phyloP scores from a whole-genome alignment of 23 tunicate species.

The Trididemnum clinides region DNA sequence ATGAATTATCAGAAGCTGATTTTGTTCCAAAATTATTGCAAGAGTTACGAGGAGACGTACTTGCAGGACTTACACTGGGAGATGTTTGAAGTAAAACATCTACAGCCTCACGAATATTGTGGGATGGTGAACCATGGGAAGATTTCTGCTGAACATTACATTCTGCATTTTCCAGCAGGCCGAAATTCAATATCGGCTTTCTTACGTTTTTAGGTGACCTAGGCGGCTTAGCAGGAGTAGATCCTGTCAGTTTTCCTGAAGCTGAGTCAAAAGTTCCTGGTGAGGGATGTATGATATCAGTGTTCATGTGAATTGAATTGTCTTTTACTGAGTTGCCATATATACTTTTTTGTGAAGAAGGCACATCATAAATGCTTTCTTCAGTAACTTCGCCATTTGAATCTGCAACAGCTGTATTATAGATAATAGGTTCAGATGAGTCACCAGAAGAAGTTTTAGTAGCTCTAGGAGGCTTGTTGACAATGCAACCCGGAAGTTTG shows the following conservation, averaged over 20 bases:
- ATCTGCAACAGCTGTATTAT: no score
- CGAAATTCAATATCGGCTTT: not conserved
- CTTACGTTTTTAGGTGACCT: conserved; percentile 24
- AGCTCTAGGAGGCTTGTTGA: conserved; percentile 42
- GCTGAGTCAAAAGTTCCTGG: no score
- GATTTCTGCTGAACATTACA: not conserved
- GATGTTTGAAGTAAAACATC: not conserved
- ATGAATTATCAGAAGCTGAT: not conserved
- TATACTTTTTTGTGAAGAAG: no score
- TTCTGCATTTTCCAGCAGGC: not conserved
- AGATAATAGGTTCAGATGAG: no score
- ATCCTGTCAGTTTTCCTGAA: no score
- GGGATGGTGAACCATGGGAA: not conserved
- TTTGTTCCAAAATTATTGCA: not conserved
- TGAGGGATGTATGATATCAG: no score
- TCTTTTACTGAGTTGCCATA: no score
- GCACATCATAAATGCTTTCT: no score
- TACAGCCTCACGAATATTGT: not conserved
- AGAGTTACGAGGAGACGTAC: not conserved
- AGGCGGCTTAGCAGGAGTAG: conserved; percentile 50
- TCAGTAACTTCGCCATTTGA: no score
- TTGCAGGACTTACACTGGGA: not conserved
- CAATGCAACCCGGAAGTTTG: conserved; percentile 63
- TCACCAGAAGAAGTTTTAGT: not conserved
- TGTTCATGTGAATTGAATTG: no score